These are phyloP conservation scores for Amphimallon solstitiale DNA, from an alignment of 2,888 invertebrate genomes.

Conservation along the genomic window DNA sequence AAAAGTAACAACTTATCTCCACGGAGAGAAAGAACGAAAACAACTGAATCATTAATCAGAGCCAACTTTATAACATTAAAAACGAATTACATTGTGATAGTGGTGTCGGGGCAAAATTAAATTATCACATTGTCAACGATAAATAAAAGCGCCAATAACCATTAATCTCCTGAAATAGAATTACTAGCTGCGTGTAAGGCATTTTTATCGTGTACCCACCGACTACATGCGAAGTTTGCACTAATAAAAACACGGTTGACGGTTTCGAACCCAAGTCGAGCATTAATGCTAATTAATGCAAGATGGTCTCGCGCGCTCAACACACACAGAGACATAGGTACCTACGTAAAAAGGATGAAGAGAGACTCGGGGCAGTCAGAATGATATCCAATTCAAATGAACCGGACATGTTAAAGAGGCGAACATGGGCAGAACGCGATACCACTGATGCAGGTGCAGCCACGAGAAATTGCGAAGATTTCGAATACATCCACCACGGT, in stretches of 20 bases:
- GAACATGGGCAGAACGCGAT: slow-evolving; percentile 30
- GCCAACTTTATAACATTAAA: slow-evolving; percentile 12
- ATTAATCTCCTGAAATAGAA: slow-evolving; percentile 40
- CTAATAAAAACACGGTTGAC: slow-evolving; percentile 24
- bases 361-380: background rate
- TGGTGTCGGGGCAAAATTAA: slow-evolving; percentile 35
- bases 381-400: slow-evolving; percentile 46
- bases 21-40: background rate
- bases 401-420: slow-evolving; percentile 37
- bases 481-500: background rate
- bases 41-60: slow-evolving; percentile 8
- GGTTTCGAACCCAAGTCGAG: slow-evolving; percentile 18
- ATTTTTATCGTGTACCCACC: slow-evolving; percentile 30
- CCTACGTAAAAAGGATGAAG: background rate
- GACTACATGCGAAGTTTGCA: slow-evolving; percentile 35
- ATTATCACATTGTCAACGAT: slow-evolving; percentile 41
- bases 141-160: slow-evolving; percentile 39
- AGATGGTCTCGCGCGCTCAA: background rate
- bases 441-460: slow-evolving; percentile 22
- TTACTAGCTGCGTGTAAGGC: slow-evolving; percentile 39
- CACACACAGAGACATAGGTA: too few relatives aligned
- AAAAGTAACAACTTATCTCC: slow-evolving; percentile 7
- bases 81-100: slow-evolving; percentile 29
- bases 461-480: slow-evolving; percentile 9
- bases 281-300: slow-evolving; percentile 42